These are phyloP conservation scores for Lepilemur septentrionalis DNA, from an alignment of 2,797 vertebrate genomes.

Conservation along the genomic window DNA sequence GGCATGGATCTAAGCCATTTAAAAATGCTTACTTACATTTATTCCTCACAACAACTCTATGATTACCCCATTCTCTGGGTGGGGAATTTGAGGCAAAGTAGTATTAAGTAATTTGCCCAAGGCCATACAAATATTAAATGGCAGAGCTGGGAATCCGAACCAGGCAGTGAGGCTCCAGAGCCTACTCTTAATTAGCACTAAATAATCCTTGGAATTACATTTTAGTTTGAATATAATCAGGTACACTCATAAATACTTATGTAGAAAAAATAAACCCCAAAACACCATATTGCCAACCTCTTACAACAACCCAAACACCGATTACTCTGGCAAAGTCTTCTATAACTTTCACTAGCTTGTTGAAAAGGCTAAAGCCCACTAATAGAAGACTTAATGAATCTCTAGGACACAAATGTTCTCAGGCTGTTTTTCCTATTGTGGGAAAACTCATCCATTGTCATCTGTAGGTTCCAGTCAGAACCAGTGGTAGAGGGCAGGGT, in stretches of 20 bases:
- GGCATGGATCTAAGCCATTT: background rate
- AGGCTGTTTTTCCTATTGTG: background rate
- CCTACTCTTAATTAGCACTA: background rate
- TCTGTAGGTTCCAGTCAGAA: background rate
- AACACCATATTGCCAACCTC: background rate
- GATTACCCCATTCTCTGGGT: background rate
- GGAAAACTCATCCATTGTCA: background rate
- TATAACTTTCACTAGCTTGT: background rate
- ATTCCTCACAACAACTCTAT: background rate
- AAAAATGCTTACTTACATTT: background rate
- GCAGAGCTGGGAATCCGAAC: background rate
- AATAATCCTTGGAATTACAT: slow-evolving; percentile 1
- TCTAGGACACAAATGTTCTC: background rate
- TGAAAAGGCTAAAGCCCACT: slow-evolving; percentile 9
- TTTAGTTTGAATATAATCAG: slow-evolving; percentile 36
- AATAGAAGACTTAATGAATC: background rate
- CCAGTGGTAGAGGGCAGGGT: too few species aligned
- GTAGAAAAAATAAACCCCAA: background rate
- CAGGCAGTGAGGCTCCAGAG: background rate
- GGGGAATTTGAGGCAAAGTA: slow-evolving; percentile 5
- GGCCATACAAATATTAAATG: background rate
- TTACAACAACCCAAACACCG: background rate
- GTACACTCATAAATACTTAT: background rate
- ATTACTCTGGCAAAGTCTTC: slow-evolving; percentile 19
- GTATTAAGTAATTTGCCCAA: background rate